These are phyloP conservation scores for Charanyca ferruginea DNA, from an alignment of 2,888 invertebrate species.

Conservation along the genomic window DNA sequence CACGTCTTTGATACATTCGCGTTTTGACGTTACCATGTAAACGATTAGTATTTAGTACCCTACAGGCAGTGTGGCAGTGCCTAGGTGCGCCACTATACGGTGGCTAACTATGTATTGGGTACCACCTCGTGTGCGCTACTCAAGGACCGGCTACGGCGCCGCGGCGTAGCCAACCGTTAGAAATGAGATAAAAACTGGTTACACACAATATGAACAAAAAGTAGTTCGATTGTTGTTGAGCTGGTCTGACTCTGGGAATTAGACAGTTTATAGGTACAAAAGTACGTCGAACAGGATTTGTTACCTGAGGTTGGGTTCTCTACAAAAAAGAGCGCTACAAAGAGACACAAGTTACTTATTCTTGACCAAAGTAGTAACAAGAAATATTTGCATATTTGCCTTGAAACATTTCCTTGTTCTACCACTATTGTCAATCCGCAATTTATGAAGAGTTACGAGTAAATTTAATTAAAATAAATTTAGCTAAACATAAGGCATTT, in stretches of 20 bases:
- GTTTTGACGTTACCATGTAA: constrained; percentile 82
- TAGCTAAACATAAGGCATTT: not conserved
- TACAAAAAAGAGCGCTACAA: constrained; percentile 20
- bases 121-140: constrained; percentile 67
- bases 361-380: not conserved
- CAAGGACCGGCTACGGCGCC: constrained; percentile 71
- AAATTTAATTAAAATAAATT: not conserved
- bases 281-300: constrained; percentile 10
- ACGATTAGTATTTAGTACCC: constrained; percentile 72
- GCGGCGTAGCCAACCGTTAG: constrained; percentile 75
- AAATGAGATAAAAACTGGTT: constrained; percentile 74
- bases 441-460: not conserved
- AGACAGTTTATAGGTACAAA: constrained; percentile 16
- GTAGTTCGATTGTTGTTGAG: constrained; percentile 62
- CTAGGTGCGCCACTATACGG: constrained; percentile 80
- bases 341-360: not conserved
- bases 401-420: constrained; percentile 31
- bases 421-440: constrained; percentile 11
- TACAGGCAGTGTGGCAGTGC: constrained; percentile 66
- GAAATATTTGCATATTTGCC: constrained; percentile 29
- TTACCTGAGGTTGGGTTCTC: constrained; percentile 37
- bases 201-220: constrained; percentile 62
- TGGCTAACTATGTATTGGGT: constrained; percentile 60
- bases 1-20: constrained; percentile 67
- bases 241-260: constrained; percentile 39